Evolutionary conservation across 2,797 vertebrate species (phyloP).

Genomic region (Adelosebastes latens): DNA sequence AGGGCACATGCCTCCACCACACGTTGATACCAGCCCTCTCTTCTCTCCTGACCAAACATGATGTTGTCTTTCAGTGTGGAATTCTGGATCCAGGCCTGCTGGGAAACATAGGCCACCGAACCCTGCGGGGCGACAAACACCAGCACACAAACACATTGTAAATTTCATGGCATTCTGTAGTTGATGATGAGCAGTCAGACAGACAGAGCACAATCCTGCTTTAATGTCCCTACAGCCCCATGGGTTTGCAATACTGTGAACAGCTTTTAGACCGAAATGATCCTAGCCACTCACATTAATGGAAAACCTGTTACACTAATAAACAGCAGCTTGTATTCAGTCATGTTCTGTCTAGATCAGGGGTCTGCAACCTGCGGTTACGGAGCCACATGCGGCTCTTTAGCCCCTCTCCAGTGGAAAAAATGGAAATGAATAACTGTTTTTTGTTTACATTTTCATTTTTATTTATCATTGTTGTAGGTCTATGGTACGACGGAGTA

Average conservation of each 20-base stretch:
- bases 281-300: not conserved
- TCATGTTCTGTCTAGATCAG: no score
- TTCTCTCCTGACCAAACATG: constrained; percentile 87
- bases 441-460: no score
- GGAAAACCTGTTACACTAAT: not conserved
- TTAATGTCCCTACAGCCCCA: not conserved
- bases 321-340: not conserved
- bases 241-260: not conserved
- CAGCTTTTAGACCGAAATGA: not conserved
- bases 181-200: not conserved
- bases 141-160: not conserved
- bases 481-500: no score
- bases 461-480: no score
- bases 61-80: constrained; percentile 92
- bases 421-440: no score
- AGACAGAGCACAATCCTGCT: no score
- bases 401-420: no score
- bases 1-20: constrained; percentile 93
- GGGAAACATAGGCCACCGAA: constrained; percentile 92
- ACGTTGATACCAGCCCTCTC: constrained; percentile 83
- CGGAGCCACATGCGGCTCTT: no score
- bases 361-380: no score
- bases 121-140: constrained; percentile 77
- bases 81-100: constrained; percentile 98
- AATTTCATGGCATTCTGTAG: not conserved